Base-by-base conservation (phyloP, 2,797 vertebrate genomes). In the Myripristis murdjan region DNA sequence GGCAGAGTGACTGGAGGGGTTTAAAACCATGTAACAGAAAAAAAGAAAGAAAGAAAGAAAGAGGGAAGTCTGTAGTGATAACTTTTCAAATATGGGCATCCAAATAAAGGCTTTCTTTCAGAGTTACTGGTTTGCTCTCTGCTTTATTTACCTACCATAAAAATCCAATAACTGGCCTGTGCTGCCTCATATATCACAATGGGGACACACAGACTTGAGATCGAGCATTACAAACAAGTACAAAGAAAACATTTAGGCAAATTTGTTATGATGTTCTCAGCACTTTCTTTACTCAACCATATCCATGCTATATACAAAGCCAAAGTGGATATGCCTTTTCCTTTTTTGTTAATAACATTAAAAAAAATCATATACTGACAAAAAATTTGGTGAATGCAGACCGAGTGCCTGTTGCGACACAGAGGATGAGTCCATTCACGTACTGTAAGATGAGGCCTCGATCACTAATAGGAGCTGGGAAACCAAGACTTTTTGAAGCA, bases 271-370 rank as follows among this genome's bases (percentile, higher is more conserved):
- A 87, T 80, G 83, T 84, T 84, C 80, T 89, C 89, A 81, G 78
- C 68, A 76, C 68, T 76, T 84, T 80, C 84, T 85, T 81, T 74
- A 84, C 73, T 66, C 75, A 70, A 75, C 81, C 90, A 77, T 82
- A 87, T 84, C 89, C 82, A 87, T 89, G 90, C 91, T 92, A 92
- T 92, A 82, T 91, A 93, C 91, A 92, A 92, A 92, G 89, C 90
- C 83, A 67, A 88, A 79, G 79, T 81, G 85, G 77, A 85, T 82
- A 78, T 64, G 84, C 67, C 64, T 85, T 63, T 73, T 82, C 69
- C 49, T 23, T 79, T 66, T 75, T 83, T 67, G 61, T 84, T 79
- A 83, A 69, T 87, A 87, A 85, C 77, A 77, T 77, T 73, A 83
- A 87, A 85, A 73, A 83, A 87, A 85, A 85, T 52, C 33, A 81